Percentiles rank a stretch among this genome's conserved stretches.
Evolutionary conservation across 2,797 vertebrate species (phyloP).

Genomic region (Acrossocheilus fasciatus): DNA sequence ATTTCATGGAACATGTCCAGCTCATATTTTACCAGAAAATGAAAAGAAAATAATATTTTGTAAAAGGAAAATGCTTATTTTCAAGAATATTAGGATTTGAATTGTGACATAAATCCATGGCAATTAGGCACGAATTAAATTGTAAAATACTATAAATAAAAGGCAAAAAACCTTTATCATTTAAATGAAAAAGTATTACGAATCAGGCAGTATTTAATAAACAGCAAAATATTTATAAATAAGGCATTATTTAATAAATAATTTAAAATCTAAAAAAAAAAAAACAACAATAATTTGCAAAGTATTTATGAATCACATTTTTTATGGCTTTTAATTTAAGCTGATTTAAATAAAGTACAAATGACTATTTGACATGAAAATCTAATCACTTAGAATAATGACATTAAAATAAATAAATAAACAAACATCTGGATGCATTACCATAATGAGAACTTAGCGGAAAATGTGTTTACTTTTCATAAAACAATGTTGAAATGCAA

Average conservation of each 20-base stretch:
- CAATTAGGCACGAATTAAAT: not conserved
- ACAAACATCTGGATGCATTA: not conserved
- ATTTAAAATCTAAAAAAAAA: not conserved
- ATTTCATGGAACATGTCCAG: not conserved
- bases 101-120: not conserved
- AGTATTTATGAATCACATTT: not conserved
- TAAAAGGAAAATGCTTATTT: not conserved
- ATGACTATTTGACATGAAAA: not conserved
- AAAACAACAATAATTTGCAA: not conserved
- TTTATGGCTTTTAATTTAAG: not conserved
- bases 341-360: not conserved
- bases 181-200: not conserved
- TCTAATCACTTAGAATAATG: not conserved
- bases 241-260: not conserved
- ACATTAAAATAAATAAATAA: too few relatives aligned
- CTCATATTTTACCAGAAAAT: not conserved
- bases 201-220: not conserved
- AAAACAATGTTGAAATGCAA: not conserved
- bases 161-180: not conserved
- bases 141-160: not conserved
- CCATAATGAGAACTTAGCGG: too few relatives aligned
- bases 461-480: not conserved
- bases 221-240: not conserved
- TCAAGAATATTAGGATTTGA: not conserved
- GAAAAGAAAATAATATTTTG: not conserved